These are phyloP conservation scores for Cervus canadensis DNA, from an alignment of 2,113 vertebrate genomes.

Conservation along the genomic window DNA sequence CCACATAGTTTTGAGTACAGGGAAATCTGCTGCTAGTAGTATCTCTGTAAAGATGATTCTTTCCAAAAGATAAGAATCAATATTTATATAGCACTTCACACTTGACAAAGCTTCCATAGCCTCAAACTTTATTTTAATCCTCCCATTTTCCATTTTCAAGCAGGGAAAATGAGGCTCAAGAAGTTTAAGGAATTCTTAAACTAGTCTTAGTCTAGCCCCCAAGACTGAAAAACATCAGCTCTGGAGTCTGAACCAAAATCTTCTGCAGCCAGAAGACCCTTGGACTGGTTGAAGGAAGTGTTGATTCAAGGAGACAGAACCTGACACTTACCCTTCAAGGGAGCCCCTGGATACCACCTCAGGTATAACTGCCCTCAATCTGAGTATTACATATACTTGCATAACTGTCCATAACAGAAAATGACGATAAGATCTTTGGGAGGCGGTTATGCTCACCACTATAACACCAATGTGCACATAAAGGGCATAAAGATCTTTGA, in stretches of 20 bases:
- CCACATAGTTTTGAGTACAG: neutral
- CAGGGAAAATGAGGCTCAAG: neutral
- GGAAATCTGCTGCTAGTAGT: neutral
- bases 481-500: neutral
- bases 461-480: neutral
- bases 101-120: neutral
- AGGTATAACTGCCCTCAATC: neutral
- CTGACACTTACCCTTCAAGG: neutral
- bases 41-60: neutral
- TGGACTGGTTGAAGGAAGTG: neutral
- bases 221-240: neutral
- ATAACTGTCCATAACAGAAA: neutral
- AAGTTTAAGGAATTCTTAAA: neutral
- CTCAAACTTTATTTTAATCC: constrained; percentile 2
- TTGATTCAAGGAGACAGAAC: neutral
- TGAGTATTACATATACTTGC: neutral
- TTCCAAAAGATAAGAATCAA: neutral
- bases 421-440: neutral
- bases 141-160: neutral
- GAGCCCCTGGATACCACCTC: neutral
- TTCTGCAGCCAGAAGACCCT: neutral
- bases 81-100: neutral
- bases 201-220: neutral
- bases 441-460: neutral
- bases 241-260: neutral